Conservation (phyloP, 2,113 vertebrate genomes). For the Lucifuga dentata region DNA sequence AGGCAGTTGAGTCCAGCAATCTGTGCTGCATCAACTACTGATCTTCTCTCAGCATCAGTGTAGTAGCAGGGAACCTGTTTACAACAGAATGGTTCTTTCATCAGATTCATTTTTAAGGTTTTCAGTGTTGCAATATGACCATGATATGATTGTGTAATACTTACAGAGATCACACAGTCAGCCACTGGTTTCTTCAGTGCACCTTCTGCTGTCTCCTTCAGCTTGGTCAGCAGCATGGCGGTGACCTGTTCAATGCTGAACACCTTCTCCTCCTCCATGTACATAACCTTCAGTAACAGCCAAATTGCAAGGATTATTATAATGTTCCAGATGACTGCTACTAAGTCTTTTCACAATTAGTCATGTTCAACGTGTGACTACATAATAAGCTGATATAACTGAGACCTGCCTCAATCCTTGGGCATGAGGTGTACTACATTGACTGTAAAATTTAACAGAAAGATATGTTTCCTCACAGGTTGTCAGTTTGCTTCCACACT, state of each 20-base stretch:
- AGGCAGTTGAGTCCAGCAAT: conserved; percentile 98
- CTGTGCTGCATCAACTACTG: conserved; percentile 96
- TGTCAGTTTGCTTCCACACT: background rate
- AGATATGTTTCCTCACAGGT: no score
- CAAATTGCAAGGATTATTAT: no score
- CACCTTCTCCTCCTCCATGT: conserved; percentile 96
- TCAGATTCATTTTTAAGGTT: background rate
- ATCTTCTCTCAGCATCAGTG: conserved; percentile 96
- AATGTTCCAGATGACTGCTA: background rate
- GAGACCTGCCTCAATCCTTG: no score
- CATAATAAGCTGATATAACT: no score
- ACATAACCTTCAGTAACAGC: conserved; percentile 86
- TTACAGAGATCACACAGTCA: conserved; percentile 97
- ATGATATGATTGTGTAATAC: conserved; percentile 65
- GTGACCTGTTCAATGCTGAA: conserved; percentile 96
- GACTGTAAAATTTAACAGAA: no score
- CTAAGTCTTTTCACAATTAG: background rate
- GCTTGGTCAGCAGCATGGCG: conserved; percentile 95
- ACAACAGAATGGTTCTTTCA: conserved; percentile 3
- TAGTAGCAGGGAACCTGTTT: conserved; percentile 93
- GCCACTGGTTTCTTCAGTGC: conserved; percentile 96
- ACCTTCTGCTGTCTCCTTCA: conserved; percentile 95
- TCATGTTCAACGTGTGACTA: no score
- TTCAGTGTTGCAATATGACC: no score
- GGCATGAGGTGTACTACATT: no score